These are phyloP conservation scores for Stigmatopora argus DNA, from an alignment of 2,113 vertebrate species.

Conservation along the genomic window DNA sequence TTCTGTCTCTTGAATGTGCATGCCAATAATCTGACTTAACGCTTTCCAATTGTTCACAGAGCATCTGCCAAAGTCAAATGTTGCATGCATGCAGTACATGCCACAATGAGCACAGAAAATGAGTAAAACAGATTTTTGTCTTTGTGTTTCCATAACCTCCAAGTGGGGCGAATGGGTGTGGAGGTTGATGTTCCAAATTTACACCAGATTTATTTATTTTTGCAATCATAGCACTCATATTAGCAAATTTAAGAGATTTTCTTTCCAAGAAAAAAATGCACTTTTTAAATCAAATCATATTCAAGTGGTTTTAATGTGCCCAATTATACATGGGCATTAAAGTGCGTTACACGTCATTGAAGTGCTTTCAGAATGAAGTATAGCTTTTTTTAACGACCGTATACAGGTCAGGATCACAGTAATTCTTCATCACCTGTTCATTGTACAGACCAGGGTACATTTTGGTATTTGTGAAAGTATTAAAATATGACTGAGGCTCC, in stretches of 20 bases:
- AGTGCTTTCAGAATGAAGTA: neutral
- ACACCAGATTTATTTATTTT: neutral
- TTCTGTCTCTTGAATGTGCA: neutral
- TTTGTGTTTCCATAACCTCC: neutral
- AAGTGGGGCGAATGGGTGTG: constrained; percentile 2
- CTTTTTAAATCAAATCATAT: neutral
- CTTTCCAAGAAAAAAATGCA: neutral
- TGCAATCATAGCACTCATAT: neutral
- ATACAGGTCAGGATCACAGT: neutral
- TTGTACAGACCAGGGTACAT: neutral
- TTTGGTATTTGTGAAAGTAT: neutral
- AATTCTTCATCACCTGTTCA: neutral
- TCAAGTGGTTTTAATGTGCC: neutral
- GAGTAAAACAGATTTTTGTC: constrained; percentile 4
- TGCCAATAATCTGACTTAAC: constrained; percentile 3
- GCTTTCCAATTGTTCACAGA: constrained; percentile 3
- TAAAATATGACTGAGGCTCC: constrained; percentile 17
- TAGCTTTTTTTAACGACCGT: neutral
- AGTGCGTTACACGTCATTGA: neutral
- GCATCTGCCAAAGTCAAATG: constrained; percentile 13
- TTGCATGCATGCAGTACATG: constrained; percentile 11
- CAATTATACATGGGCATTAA: neutral
- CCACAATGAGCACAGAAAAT: constrained; percentile 5
- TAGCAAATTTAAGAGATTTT: neutral
- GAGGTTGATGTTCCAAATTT: neutral